Evolutionary conservation across 1,140 invertebrate genomes (phyloP).

Genomic region (Drosophila guanche): DNA sequence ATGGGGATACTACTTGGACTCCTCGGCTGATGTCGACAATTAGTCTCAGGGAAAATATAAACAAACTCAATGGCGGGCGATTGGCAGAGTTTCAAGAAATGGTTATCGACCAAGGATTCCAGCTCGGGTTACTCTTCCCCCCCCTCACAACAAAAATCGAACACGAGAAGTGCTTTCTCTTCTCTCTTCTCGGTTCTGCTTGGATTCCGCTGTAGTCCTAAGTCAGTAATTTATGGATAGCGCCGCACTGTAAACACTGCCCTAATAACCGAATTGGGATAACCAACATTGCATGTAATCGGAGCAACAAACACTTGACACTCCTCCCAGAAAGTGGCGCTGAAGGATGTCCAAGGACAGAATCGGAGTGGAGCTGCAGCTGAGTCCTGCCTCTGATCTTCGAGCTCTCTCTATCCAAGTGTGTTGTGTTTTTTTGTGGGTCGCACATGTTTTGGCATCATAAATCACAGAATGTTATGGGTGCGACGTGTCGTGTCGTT

Average conservation of each 20-base stretch:
- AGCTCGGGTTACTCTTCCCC: slow-evolving; percentile 48
- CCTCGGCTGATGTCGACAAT: slow-evolving; percentile 51
- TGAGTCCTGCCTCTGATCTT: slow-evolving; percentile 21
- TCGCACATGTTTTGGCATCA: slow-evolving; percentile 82
- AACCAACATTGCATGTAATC: slow-evolving; percentile 68
- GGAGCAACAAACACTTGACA: slow-evolving; percentile 76
- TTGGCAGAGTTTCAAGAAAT: slow-evolving; percentile 59
- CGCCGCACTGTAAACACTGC: slow-evolving; percentile 77
- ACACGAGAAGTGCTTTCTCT: slow-evolving; percentile 39
- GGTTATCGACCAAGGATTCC: slow-evolving; percentile 69
- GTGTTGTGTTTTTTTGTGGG: slow-evolving; percentile 59
- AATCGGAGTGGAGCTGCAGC: slow-evolving; percentile 4
- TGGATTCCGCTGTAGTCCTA: slow-evolving; percentile 2
- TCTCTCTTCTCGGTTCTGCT: slow-evolving; percentile 17
- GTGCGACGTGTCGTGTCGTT: slow-evolving; percentile 60
- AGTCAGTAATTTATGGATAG: slow-evolving; percentile 72
- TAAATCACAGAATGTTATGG: slow-evolving; percentile 79
- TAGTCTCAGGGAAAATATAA: slow-evolving; percentile 65
- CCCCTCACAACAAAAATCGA: not conserved
- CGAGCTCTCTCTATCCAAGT: no score
- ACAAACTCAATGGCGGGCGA: slow-evolving; percentile 39
- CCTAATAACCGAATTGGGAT: slow-evolving; percentile 56
- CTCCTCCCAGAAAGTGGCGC: slow-evolving; percentile 66
- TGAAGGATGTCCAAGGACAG: slow-evolving; percentile 60
- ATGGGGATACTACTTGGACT: slow-evolving; percentile 14